Percentiles rank a stretch among this genome's conserved stretches.
phyloP scores from a whole-genome alignment of 2,888 invertebrate genomes.

The Caenorhabditis virilis region DNA sequence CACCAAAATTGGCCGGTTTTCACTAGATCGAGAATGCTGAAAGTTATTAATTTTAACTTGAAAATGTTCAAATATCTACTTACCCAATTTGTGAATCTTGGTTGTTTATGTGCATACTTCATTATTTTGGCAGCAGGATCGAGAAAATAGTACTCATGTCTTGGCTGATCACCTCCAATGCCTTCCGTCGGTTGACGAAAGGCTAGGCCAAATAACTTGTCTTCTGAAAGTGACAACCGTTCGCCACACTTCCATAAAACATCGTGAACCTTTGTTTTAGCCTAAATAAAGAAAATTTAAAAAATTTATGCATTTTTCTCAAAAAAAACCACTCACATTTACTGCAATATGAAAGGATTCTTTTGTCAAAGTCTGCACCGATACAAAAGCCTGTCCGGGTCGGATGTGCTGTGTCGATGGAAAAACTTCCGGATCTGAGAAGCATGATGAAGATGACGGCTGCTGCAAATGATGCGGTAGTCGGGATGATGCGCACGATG shows the following conservation, averaged over 20 bases:
- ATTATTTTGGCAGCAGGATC: slow-evolving; percentile 55
- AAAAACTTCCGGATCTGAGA: slow-evolving; percentile 45
- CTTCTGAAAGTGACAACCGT: slow-evolving; percentile 52
- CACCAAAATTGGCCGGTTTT: slow-evolving; percentile 56
- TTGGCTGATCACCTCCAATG: slow-evolving; percentile 55
- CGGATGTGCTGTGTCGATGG: slow-evolving; percentile 43
- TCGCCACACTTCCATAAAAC: slow-evolving; percentile 58
- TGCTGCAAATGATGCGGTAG: slow-evolving; percentile 48
- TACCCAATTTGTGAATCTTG: slow-evolving; percentile 56
- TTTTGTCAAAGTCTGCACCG: slow-evolving; percentile 53
- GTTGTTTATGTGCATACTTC: slow-evolving; percentile 58
- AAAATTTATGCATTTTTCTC: not conserved
- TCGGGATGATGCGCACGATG: slow-evolving; percentile 21
- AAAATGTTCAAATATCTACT: not conserved
- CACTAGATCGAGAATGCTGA: slow-evolving; percentile 48
- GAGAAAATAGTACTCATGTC: slow-evolving; percentile 61
- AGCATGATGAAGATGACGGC: slow-evolving; percentile 44
- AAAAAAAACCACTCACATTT: slow-evolving; percentile 29
- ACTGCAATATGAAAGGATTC: slow-evolving; percentile 49
- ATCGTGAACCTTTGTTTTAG: slow-evolving; percentile 56
- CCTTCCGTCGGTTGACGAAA: slow-evolving; percentile 55
- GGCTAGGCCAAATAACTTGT: slow-evolving; percentile 56
- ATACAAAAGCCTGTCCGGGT: slow-evolving; percentile 48
- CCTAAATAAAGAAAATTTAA: slow-evolving; percentile 30
- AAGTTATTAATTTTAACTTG: slow-evolving; percentile 11